These are phyloP conservation scores for human DNA, from an alignment of 2,113 vertebrate genomes.

Conservation along the genomic window DNA sequence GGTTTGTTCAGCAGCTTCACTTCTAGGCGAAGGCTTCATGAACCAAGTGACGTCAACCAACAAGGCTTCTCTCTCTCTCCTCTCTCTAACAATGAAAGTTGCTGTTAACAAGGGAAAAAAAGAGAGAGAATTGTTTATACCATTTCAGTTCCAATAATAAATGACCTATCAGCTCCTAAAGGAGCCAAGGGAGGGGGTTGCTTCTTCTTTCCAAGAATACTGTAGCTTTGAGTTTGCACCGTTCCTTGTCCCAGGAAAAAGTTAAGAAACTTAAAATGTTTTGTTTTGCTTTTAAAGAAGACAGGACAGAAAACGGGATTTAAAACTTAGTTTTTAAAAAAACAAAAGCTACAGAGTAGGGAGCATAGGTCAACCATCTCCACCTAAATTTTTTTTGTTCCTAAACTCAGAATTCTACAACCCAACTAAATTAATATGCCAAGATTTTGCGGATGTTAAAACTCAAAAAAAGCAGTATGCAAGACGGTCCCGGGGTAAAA, in stretches of 20 bases:
- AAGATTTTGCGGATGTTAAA: background rate
- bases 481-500: constrained; percentile 18
- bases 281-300: constrained; percentile 56
- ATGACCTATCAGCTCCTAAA: constrained; percentile 72
- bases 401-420: constrained; percentile 23
- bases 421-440: background rate
- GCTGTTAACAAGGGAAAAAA: constrained; percentile 80
- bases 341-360: background rate
- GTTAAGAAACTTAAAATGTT: constrained; percentile 73
- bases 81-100: constrained; percentile 91
- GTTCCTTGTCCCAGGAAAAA: constrained; percentile 74
- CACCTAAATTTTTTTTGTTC: constrained; percentile 59
- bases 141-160: constrained; percentile 74
- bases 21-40: constrained; percentile 90
- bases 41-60: constrained; percentile 95
- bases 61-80: constrained; percentile 83
- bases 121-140: constrained; percentile 78
- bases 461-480: background rate
- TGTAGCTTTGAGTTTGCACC: constrained; percentile 60
- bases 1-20: constrained; percentile 94
- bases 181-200: constrained; percentile 57
- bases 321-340: constrained; percentile 24
- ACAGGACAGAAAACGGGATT: background rate
- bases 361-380: background rate
- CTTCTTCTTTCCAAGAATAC: constrained; percentile 60